A percentile compares a stretch with the other conserved stretches of the same genome.
Evolutionary conservation across 2,113 vertebrate species (phyloP).

Genomic region (Scolopax mira): DNA sequence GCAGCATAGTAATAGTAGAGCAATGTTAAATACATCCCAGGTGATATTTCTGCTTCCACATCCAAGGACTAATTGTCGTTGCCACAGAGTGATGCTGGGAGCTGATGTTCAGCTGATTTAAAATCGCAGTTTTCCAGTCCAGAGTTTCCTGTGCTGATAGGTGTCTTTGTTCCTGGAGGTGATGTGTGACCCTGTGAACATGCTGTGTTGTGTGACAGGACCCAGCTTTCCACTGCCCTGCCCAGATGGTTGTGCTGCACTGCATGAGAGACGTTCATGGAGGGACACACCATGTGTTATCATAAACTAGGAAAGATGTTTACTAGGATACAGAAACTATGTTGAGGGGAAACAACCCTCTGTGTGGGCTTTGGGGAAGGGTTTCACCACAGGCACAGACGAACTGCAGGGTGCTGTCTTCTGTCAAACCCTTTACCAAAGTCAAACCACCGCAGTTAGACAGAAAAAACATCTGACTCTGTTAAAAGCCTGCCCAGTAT

Average conservation of each 20-base stretch:
- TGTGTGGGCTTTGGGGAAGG: neutral
- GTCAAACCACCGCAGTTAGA: neutral
- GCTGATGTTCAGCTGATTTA: neutral
- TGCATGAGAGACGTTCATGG: too few relatives aligned
- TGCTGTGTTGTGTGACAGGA: neutral
- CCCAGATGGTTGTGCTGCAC: neutral
- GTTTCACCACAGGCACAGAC: neutral
- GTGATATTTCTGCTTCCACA: neutral
- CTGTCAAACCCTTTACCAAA: neutral
- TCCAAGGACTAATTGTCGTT: neutral
- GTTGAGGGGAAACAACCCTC: neutral
- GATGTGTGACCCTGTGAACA: neutral
- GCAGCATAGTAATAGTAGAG: neutral
- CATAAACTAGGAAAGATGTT: neutral
- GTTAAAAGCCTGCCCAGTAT: neutral
- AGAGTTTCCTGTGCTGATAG: neutral
- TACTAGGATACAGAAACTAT: too few relatives aligned
- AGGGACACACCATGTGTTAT: neutral
- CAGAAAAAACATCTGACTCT: neutral
- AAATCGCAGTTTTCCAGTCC: neutral
- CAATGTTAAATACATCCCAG: neutral
- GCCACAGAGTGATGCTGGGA: neutral
- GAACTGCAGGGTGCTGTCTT: neutral
- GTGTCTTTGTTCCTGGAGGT: neutral
- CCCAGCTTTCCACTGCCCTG: neutral